phyloP scores from a whole-genome alignment of 2,113 vertebrate species.

The Ctenodactylus gundi region DNA sequence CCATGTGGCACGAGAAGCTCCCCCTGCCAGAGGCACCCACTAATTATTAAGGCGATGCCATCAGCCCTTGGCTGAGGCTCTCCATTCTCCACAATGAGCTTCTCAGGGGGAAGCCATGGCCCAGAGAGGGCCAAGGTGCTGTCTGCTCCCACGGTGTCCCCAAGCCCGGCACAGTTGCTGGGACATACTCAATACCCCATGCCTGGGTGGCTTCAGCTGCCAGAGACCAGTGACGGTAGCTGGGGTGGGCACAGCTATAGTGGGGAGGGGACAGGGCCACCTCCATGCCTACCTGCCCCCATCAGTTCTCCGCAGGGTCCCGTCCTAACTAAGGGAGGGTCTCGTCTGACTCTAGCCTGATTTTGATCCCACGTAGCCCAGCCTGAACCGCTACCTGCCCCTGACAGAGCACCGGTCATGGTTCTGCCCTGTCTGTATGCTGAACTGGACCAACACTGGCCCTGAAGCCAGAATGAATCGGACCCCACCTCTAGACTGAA shows the following conservation, averaged over 20 bases:
- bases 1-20: accelerated
- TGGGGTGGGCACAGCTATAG: not conserved
- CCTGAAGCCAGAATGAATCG: too few species aligned
- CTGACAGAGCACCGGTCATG: not conserved
- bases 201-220: not conserved
- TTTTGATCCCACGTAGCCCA: not conserved
- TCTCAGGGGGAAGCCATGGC: not conserved
- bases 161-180: too few species aligned
- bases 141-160: too few species aligned
- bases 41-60: accelerated
- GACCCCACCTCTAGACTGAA: not conserved
- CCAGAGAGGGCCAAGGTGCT: not conserved
- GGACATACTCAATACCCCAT: too few species aligned
- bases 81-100: not conserved
- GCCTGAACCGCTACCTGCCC: not conserved
- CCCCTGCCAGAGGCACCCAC: not conserved
- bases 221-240: not conserved
- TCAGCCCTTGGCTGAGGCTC: too few species aligned
- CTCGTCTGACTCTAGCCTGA: not conserved
- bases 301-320: not conserved
- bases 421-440: too few species aligned
- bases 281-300: not conserved
- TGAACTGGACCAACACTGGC: too few species aligned
- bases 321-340: not conserved
- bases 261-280: not conserved